Conservation (phyloP, 2,113 vertebrate species). For the Sebastes fasciatus region DNA sequence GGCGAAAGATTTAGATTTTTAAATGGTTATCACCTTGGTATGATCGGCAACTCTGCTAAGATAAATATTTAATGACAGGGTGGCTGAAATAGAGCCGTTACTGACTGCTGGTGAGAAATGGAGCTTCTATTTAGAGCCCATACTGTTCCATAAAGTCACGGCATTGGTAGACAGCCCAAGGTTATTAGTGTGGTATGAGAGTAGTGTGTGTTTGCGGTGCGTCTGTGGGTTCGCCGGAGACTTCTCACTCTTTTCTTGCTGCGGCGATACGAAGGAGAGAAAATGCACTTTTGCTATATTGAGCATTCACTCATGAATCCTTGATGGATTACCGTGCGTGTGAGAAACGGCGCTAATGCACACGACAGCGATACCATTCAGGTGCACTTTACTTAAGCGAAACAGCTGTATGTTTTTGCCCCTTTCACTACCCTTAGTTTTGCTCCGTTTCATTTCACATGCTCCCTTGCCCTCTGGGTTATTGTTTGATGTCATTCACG, state of each 20-base stretch:
- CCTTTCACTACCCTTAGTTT: conserved; percentile 51
- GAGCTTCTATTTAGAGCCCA: conserved; percentile 79
- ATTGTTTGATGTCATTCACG: conserved; percentile 62
- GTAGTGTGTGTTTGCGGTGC: conserved; percentile 63
- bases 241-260: conserved; percentile 61
- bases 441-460: conserved; percentile 57
- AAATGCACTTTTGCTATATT: conserved; percentile 64
- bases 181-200: conserved; percentile 85
- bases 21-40: conserved; percentile 81
- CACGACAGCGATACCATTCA: conserved; percentile 45
- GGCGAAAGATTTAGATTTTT: conserved; percentile 72
- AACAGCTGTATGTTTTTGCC: conserved; percentile 59
- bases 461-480: conserved; percentile 56
- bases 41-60: conserved; percentile 75
- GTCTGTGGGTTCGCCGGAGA: conserved; percentile 53
- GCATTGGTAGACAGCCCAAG: conserved; percentile 84
- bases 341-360: conserved; percentile 39
- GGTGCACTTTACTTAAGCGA: conserved; percentile 46
- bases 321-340: conserved; percentile 61
- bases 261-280: conserved; percentile 66
- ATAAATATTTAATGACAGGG: conserved; percentile 87
- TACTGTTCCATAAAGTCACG: conserved; percentile 77
- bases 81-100: conserved; percentile 83
- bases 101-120: conserved; percentile 81
- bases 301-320: conserved; percentile 71